Conservation (phyloP, 2,797 vertebrate genomes). For the Clamator glandarius region DNA sequence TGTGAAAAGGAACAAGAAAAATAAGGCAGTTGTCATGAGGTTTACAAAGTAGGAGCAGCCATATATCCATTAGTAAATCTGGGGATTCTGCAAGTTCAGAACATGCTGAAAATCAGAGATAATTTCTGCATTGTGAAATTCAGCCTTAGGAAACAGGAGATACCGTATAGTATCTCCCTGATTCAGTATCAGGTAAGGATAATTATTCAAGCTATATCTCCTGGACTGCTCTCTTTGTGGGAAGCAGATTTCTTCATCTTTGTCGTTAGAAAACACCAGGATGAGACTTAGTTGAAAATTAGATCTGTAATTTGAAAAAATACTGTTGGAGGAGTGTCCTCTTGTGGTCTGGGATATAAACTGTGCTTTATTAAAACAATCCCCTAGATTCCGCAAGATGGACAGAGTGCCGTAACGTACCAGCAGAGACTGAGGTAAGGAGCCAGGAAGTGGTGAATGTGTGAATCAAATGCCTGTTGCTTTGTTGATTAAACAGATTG, state of each 20-base stretch:
- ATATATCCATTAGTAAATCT: neutral
- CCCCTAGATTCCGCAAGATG: conserved; percentile 75
- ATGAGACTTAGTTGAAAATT: neutral
- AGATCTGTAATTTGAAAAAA: neutral
- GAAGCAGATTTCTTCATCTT: neutral
- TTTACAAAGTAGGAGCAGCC: neutral
- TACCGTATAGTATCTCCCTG: neutral
- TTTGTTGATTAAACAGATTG: conserved; percentile 77
- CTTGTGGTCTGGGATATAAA: conserved; percentile 51
- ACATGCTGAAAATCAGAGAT: neutral
- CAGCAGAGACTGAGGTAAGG: conserved; percentile 72
- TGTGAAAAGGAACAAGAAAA: neutral
- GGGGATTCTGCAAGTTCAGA: neutral
- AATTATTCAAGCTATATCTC: neutral
- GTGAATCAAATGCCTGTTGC: conserved; percentile 75
- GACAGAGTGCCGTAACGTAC: conserved; percentile 65
- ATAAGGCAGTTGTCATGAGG: neutral
- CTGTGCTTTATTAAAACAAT: conserved; percentile 58
- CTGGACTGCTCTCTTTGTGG: neutral
- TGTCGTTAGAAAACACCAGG: conserved; percentile 18
- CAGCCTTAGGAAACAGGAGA: neutral
- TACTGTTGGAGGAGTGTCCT: conserved; percentile 47
- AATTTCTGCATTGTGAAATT: neutral
- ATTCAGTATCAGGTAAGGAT: neutral
- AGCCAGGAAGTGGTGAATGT: conserved; percentile 67